Evolutionary conservation across 2,888 invertebrate genomes (phyloP).

Genomic region (Clistopyga incitator): DNA sequence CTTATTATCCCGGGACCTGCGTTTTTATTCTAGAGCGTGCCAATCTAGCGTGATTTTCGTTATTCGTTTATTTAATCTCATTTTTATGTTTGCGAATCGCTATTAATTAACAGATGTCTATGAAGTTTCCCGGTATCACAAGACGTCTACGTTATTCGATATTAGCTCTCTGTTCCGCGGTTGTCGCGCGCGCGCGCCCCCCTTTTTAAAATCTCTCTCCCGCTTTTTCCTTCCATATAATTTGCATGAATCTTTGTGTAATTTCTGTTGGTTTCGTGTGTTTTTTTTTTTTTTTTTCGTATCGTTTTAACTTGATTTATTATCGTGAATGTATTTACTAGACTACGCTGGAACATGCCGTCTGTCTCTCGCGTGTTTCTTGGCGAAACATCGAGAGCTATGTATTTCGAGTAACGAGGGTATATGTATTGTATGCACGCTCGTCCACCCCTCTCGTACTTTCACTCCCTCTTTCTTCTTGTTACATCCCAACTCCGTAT

Average conservation of each 20-base stretch:
- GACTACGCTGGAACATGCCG: constrained; percentile 51
- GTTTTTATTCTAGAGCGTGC: constrained; percentile 64
- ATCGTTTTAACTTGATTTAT: constrained; percentile 55
- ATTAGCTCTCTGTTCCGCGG: constrained; percentile 40
- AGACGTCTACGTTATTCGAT: constrained; percentile 72
- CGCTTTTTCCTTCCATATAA: not conserved
- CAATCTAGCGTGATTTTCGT: constrained; percentile 42
- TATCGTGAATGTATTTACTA: constrained; percentile 59
- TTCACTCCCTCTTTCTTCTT: constrained; percentile 15
- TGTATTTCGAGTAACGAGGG: constrained; percentile 31
- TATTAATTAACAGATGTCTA: constrained; percentile 73
- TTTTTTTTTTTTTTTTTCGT: constrained; percentile 52
- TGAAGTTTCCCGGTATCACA: constrained; percentile 75
- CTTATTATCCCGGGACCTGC: constrained; percentile 58
- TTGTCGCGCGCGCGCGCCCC: not conserved
- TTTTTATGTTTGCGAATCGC: constrained; percentile 63
- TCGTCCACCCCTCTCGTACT: constrained; percentile 26
- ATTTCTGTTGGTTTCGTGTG: constrained; percentile 43
- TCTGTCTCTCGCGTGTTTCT: constrained; percentile 11
- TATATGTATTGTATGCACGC: constrained; percentile 22
- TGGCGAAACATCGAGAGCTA: constrained; percentile 18
- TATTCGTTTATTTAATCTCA: constrained; percentile 46
- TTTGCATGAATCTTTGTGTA: constrained; percentile 45
- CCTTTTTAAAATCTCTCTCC: not conserved
- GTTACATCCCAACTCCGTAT: constrained; percentile 41